These are phyloP conservation scores for Aplysia californica DNA, from an alignment of 1,140 invertebrate genomes.

Conservation along the genomic window DNA sequence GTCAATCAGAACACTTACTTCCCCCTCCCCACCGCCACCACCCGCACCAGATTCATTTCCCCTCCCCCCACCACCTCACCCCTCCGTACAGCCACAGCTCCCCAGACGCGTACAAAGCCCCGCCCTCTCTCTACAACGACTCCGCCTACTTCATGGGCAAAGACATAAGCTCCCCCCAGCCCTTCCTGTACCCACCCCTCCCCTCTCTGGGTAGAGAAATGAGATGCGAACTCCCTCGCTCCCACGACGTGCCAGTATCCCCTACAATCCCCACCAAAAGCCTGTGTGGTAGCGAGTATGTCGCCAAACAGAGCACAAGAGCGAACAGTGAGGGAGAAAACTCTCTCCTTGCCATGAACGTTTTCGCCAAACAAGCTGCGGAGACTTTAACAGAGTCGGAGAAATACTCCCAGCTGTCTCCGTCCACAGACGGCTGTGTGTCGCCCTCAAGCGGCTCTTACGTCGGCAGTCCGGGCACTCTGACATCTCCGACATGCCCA, in stretches of 20 bases:
- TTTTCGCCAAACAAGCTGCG: not conserved
- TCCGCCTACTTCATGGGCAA: not conserved
- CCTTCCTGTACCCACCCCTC: not conserved
- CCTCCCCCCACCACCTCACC: not conserved
- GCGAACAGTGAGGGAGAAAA: not conserved
- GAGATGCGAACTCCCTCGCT: not conserved
- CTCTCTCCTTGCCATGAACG: not conserved
- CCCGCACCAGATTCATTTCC: not conserved
- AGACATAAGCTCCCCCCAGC: not conserved
- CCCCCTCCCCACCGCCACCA: not conserved
- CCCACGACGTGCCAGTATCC: not conserved
- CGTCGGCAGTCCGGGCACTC: not conserved
- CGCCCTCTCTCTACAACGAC: not conserved
- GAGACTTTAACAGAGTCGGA: not conserved
- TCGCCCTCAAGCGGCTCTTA: not conserved
- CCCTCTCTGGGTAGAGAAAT: not conserved
- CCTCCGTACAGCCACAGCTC: not conserved
- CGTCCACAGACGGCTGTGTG: constrained; percentile 4
- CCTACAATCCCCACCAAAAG: not conserved
- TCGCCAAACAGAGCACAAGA: not conserved
- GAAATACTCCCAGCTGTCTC: not conserved
- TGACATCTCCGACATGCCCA: no score
- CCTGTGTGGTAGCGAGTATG: not conserved
- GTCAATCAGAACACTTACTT: no score
- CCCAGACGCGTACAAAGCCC: not conserved